Evolutionary conservation across 2,888 invertebrate species (phyloP), one percentile per base, ranked within the genome.

Genomic region (Drymonia ruficornis): DNA sequence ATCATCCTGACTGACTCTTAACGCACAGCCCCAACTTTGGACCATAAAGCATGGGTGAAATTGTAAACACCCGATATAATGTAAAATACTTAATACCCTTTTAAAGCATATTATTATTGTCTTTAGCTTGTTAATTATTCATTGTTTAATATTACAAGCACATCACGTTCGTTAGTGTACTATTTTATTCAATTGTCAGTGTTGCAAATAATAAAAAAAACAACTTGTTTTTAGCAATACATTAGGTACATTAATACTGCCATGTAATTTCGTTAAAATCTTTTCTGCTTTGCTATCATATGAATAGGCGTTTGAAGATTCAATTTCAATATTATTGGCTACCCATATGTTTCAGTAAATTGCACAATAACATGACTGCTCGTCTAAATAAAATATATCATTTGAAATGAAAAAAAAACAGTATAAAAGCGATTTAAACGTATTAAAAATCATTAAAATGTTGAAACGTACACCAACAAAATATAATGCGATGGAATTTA

Each of bases 401-500:
- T 4, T 23, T 23, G 23, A 23, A 23, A 23, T 23, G 16, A 40
- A 40, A 40, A 40, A 3, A 16, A 36, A 7, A 40, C 15, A 1
- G 8, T 16, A 15, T 11, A 6, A 40, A 40, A 40, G 11, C 7
- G 9, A 40, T 9, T n/a, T 23, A 23, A 23, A 2, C 3, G 34
- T 13, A 9, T 13, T 6, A 34, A 4, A 13, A 34, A 34, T 34
- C 3, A 34, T 34, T 13, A 9, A 34, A 34, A 34, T 34, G 11
- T 16, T 40, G 8, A 40, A 40, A 40, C 36, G 13, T 36, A 71
- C 74, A 75, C 70, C 70, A 79, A 82, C 79, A 86, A 86, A 83
- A 85, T 31, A n/a, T 28, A 47, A 88, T 77, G 80, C 82, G 77
- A 86, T 70, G 89, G 88, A 90, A 89, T 90, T 89, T 85, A 89